These are phyloP conservation scores for Corydoras maculifer DNA, from an alignment of 2,113 vertebrate genomes.

Conservation along the genomic window DNA sequence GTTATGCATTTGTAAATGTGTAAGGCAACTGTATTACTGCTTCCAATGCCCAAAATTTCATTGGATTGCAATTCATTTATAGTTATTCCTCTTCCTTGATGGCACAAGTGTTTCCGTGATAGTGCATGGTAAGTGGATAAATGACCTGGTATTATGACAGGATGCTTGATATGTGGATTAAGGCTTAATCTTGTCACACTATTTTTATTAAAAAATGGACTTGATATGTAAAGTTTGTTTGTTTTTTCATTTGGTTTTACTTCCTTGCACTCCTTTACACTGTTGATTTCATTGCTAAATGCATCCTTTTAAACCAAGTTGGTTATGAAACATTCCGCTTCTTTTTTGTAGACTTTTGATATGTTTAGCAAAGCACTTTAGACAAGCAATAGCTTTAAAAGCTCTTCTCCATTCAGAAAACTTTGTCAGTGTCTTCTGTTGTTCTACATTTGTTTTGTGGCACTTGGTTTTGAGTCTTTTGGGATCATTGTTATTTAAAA, in stretches of 20 bases:
- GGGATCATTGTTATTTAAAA: background rate
- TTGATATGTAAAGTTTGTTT: background rate
- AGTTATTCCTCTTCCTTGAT: conserved; percentile 31
- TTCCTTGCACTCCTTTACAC: background rate
- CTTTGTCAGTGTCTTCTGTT: background rate
- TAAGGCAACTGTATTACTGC: conserved; percentile 13
- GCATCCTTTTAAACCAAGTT: no score
- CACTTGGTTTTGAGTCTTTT: background rate
- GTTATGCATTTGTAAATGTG: conserved; percentile 21
- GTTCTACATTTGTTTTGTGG: background rate
- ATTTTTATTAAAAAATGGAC: background rate
- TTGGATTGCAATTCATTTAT: conserved; percentile 21
- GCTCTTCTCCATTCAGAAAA: background rate
- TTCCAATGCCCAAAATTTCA: conserved; percentile 5
- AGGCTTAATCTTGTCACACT: conserved; percentile 10
- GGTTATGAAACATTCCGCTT: no score
- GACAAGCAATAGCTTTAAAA: no score
- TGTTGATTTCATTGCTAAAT: no score
- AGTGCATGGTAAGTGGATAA: conserved; percentile 2
- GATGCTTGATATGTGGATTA: conserved; percentile 4
- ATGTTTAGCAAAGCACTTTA: no score
- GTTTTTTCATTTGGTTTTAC: conserved; percentile 6
- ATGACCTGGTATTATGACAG: conserved; percentile 3
- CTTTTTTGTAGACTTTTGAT: no score
- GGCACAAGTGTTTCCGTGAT: conserved; percentile 13